Evolutionary conservation across 2,888 invertebrate genomes (phyloP).

Genomic region (Drosophila affinis): DNA sequence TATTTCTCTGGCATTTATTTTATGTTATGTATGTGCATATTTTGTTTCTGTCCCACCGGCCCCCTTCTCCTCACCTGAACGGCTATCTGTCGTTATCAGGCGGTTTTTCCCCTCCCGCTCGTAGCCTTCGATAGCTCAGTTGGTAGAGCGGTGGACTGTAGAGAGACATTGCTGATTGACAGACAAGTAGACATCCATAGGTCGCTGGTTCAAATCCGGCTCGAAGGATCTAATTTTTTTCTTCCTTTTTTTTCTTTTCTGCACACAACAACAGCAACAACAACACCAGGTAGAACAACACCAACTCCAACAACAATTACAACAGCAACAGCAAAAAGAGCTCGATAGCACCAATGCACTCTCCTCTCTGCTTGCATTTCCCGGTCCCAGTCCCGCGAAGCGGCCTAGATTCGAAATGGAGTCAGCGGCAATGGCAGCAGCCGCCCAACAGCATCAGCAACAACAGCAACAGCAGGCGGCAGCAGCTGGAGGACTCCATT

Average conservation of each 20-base stretch:
- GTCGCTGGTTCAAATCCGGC: slow-evolving; percentile 68
- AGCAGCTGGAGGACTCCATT: slow-evolving; percentile 56
- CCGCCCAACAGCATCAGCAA: slow-evolving; percentile 80
- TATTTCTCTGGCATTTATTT: slow-evolving; percentile 29
- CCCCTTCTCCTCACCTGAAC: neutral
- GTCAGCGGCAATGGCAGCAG: slow-evolving; percentile 83
- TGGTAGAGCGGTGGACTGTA: slow-evolving; percentile 79
- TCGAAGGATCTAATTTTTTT: slow-evolving; percentile 52
- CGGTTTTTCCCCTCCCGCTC: neutral
- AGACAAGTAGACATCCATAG: slow-evolving; percentile 53
- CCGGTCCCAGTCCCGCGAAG: slow-evolving; percentile 84
- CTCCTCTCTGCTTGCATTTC: slow-evolving; percentile 85
- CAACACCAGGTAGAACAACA: slow-evolving; percentile 82
- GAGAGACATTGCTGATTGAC: slow-evolving; percentile 15
- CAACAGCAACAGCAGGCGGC: slow-evolving; percentile 62
- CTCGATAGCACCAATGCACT: slow-evolving; percentile 80
- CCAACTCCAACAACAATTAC: slow-evolving; percentile 75
- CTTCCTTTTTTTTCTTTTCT: neutral
- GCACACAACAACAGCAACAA: slow-evolving; percentile 81
- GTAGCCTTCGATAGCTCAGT: slow-evolving; percentile 75
- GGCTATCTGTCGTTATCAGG: no score
- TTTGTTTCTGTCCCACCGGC: neutral
- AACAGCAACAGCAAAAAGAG: slow-evolving; percentile 73
- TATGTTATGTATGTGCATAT: slow-evolving; percentile 30
- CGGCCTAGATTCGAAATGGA: slow-evolving; percentile 84